Conservation (phyloP, 2,113 vertebrate genomes). For the Lichenostomus cassidix region DNA sequence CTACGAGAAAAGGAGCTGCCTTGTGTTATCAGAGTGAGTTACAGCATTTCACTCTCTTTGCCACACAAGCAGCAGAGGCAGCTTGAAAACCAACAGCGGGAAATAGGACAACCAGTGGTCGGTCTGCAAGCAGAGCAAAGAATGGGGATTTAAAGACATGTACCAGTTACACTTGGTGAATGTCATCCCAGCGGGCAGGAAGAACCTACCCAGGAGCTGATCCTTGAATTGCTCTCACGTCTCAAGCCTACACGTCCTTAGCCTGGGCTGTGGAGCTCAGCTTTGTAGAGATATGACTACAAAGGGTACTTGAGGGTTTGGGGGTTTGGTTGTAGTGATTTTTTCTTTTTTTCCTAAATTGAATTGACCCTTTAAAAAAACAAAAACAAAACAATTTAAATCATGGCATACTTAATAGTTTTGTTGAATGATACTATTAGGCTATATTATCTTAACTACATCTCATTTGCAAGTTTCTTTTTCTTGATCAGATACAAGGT, state of each 20-base stretch:
- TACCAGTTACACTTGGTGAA: background rate
- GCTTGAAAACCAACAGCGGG: background rate
- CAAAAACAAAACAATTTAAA: background rate
- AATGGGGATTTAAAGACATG: background rate
- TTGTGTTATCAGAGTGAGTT: background rate
- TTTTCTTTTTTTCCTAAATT: background rate
- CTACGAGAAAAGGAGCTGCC: background rate
- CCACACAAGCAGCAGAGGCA: background rate
- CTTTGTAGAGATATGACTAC: rapidly evolving
- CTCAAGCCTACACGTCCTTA: background rate
- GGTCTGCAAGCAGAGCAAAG: background rate
- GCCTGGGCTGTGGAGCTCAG: background rate
- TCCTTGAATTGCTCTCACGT: background rate
- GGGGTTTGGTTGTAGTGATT: background rate
- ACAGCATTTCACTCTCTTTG: background rate
- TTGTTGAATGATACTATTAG: background rate
- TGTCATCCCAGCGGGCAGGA: background rate
- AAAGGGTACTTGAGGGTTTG: background rate
- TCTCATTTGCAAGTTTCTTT: background rate
- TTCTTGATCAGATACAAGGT: background rate
- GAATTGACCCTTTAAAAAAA: background rate
- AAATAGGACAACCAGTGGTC: background rate
- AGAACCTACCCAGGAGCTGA: background rate
- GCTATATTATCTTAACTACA: background rate
- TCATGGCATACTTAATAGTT: background rate